phyloP scores from a whole-genome alignment of 2,888 invertebrate genomes.

The Sphinx pinastri region DNA sequence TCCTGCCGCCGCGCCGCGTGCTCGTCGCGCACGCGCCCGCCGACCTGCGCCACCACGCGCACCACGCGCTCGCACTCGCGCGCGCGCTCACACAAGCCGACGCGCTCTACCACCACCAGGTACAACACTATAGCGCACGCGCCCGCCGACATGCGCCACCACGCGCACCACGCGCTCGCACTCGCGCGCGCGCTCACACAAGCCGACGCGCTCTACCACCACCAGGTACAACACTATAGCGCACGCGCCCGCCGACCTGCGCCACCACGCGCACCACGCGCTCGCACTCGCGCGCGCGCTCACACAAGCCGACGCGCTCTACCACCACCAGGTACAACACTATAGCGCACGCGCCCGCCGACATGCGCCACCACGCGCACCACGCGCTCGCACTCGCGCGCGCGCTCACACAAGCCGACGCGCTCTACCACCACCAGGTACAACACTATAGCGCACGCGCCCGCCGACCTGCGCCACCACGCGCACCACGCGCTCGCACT shows the following conservation, averaged over 20 bases:
- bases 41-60: conserved; percentile 93
- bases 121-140: conserved; percentile 55
- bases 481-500: too few species aligned
- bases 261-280: conserved; percentile 80
- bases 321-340: conserved; percentile 87
- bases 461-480: too few species aligned
- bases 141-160: neutral
- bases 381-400: conserved; percentile 85
- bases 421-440: conserved; percentile 57
- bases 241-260: conserved; percentile 76
- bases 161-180: conserved; percentile 79
- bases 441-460: conserved; percentile 68
- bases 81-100: conserved; percentile 91
- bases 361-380: too few species aligned
- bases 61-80: conserved; percentile 93
- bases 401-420: too few species aligned
- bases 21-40: conserved; percentile 92
- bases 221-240: conserved; percentile 89
- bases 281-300: conserved; percentile 87
- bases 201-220: conserved; percentile 93
- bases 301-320: conserved; percentile 85
- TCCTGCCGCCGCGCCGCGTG: conserved; percentile 85
- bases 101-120: conserved; percentile 93
- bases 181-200: conserved; percentile 80
- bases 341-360: conserved; percentile 66